Conservation (phyloP, 1,140 invertebrate genomes). For the Drosophila ohnishii region DNA sequence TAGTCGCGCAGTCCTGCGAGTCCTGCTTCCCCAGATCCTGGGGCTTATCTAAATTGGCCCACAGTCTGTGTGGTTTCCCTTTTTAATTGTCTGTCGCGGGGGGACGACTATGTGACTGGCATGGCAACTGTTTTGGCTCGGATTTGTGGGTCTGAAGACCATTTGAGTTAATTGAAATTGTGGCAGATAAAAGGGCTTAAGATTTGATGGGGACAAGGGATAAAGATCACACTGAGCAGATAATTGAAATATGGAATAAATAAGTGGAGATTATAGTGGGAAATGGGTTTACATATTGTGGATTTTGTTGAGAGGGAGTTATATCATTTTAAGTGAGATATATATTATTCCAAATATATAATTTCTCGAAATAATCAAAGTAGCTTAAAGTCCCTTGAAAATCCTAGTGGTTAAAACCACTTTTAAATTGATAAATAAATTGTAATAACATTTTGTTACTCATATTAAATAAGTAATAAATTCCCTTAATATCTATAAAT, state of each 20-base stretch:
- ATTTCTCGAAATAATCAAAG: too few species aligned
- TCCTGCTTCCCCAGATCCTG: constrained; percentile 31
- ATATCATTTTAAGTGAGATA: not conserved
- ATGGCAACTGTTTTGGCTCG: constrained; percentile 45
- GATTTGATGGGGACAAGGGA: constrained; percentile 27
- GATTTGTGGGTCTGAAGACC: constrained; percentile 24
- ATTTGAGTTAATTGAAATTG: constrained; percentile 67
- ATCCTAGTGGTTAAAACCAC: not conserved
- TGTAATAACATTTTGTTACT: not conserved
- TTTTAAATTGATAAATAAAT: not conserved
- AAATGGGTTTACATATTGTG: not conserved
- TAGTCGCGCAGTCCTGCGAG: constrained; percentile 3
- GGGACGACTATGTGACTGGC: constrained; percentile 47
- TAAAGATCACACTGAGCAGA: constrained; percentile 2
- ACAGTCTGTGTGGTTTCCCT: constrained; percentile 56
- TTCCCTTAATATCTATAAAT: not conserved
- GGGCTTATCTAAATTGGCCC: constrained; percentile 75
- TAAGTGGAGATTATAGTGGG: not conserved
- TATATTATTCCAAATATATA: not conserved
- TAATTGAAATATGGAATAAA: constrained; percentile 35
- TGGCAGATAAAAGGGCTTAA: constrained; percentile 37
- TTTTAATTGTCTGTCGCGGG: constrained; percentile 54
- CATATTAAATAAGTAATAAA: not conserved
- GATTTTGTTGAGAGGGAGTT: not conserved
- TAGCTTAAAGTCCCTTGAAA: not conserved